Conservation (phyloP, 1,140 invertebrate genomes). For the Lepidotrigona ventralis region DNA sequence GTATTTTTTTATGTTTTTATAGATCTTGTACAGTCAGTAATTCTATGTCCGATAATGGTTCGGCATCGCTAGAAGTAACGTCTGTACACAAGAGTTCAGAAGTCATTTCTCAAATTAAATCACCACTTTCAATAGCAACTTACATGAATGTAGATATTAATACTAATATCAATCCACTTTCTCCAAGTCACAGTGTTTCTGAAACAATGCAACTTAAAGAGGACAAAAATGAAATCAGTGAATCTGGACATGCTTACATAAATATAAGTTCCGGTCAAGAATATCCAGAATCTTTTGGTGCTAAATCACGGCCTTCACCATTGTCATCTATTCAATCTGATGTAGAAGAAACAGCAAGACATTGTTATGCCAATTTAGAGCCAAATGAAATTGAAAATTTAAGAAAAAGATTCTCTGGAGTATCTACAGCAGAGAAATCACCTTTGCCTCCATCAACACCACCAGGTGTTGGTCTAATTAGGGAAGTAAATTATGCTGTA, state of each 20-base stretch:
- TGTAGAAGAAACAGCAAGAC: slow-evolving; percentile 74
- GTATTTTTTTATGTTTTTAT: slow-evolving; percentile 19
- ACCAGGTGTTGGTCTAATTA: slow-evolving; percentile 75
- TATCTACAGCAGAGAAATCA: slow-evolving; percentile 76
- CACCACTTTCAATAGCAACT: slow-evolving; percentile 62
- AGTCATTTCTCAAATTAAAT: slow-evolving; percentile 35
- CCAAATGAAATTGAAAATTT: slow-evolving; percentile 81
- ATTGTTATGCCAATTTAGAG: slow-evolving; percentile 85
- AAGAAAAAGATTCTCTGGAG: slow-evolving; percentile 72
- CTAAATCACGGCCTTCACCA: slow-evolving; percentile 59
- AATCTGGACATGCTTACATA: slow-evolving; percentile 82
- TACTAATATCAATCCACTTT: slow-evolving; percentile 69
- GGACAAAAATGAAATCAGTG: slow-evolving; percentile 58
- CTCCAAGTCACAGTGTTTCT: slow-evolving; percentile 69
- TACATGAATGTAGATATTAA: slow-evolving; percentile 77
- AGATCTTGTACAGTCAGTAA: slow-evolving; percentile 73
- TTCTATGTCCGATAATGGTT: slow-evolving; percentile 69
- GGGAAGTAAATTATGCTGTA: slow-evolving; percentile 88
- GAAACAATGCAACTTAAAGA: slow-evolving; percentile 60
- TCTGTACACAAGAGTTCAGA: slow-evolving; percentile 54
- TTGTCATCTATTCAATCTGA: slow-evolving; percentile 63
- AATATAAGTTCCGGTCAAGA: slow-evolving; percentile 82
- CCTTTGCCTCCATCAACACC: slow-evolving; percentile 79
- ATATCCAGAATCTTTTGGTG: slow-evolving; percentile 42
- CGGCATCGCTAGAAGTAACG: slow-evolving; percentile 62